A percentile compares a stretch with the other conserved stretches of the same genome.
These are phyloP conservation scores for Ceramica pisi DNA, from an alignment of 2,888 invertebrate genomes.

Conservation along the genomic window DNA sequence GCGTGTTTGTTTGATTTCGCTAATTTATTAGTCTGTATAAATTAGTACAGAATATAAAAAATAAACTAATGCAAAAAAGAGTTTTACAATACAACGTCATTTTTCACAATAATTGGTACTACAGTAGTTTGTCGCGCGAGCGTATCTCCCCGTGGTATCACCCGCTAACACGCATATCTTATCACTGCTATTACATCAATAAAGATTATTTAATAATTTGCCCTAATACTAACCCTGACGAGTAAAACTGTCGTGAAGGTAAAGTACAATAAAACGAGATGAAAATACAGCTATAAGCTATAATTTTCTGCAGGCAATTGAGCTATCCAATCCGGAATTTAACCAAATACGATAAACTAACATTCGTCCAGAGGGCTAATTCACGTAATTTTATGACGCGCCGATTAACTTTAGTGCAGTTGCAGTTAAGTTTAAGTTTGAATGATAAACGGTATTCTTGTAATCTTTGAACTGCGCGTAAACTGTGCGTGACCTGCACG, in stretches of 20 bases:
- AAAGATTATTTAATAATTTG: constrained; percentile 45
- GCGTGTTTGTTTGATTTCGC: too few species aligned
- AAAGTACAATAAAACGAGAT: background rate
- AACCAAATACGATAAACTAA: background rate
- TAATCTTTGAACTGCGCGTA: too few species aligned
- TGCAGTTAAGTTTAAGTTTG: too few species aligned
- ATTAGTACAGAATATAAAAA: too few species aligned
- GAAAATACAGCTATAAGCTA: too few species aligned
- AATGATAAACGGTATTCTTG: too few species aligned
- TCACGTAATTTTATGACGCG: too few species aligned
- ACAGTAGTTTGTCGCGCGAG: background rate
- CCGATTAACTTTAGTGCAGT: too few species aligned
- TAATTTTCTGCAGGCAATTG: background rate
- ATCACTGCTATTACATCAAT: constrained; percentile 45
- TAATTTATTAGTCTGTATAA: too few species aligned
- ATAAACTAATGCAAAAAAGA: too few species aligned
- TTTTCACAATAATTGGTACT: background rate
- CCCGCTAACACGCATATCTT: constrained; percentile 5
- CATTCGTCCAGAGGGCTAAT: too few species aligned
- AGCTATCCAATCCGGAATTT: background rate
- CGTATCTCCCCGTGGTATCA: background rate
- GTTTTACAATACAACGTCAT: background rate
- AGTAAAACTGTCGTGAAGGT: background rate
- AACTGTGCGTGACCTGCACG: too few species aligned
- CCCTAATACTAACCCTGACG: background rate